Conservation (phyloP, 2,797 vertebrate species). For the Tiaroga cobitis region DNA sequence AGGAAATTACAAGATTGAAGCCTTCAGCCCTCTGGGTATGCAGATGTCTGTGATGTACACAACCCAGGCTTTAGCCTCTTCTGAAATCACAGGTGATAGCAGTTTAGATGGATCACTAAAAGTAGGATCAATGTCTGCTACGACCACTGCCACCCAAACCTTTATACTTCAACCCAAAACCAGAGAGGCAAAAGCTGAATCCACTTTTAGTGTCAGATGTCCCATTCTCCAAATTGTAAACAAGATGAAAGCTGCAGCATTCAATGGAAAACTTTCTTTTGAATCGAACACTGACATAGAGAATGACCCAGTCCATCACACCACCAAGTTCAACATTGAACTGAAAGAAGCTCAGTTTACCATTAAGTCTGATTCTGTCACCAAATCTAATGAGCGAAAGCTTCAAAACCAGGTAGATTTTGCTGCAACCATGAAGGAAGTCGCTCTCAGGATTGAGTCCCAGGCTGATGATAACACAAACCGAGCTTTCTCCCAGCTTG, state of each 20-base stretch:
- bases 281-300: slow-evolving; percentile 82
- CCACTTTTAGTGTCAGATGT: slow-evolving; percentile 81
- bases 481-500: slow-evolving; percentile 79
- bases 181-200: slow-evolving; percentile 77
- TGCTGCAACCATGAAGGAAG: slow-evolving; percentile 74
- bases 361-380: slow-evolving; percentile 83
- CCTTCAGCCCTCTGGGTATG: slow-evolving; percentile 77
- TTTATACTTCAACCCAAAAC: slow-evolving; percentile 74
- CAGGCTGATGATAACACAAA: slow-evolving; percentile 79
- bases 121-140: slow-evolving; percentile 78
- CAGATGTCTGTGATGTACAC: slow-evolving; percentile 78
- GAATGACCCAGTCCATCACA: slow-evolving; percentile 80
- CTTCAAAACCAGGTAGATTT: slow-evolving; percentile 82
- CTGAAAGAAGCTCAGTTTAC: slow-evolving; percentile 83
- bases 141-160: slow-evolving; percentile 74
- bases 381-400: slow-evolving; percentile 75
- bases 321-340: slow-evolving; percentile 76
- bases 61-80: slow-evolving; percentile 70
- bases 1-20: slow-evolving; percentile 74
- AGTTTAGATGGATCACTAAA: slow-evolving; percentile 79
- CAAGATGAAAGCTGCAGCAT: slow-evolving; percentile 78
- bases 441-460: slow-evolving; percentile 82
- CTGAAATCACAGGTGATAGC: slow-evolving; percentile 74
- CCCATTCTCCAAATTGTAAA: slow-evolving; percentile 80
- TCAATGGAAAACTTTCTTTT: slow-evolving; percentile 73